Evolutionary conservation across 2,797 vertebrate genomes (phyloP).

Genomic region (Aphelocoma californica): DNA sequence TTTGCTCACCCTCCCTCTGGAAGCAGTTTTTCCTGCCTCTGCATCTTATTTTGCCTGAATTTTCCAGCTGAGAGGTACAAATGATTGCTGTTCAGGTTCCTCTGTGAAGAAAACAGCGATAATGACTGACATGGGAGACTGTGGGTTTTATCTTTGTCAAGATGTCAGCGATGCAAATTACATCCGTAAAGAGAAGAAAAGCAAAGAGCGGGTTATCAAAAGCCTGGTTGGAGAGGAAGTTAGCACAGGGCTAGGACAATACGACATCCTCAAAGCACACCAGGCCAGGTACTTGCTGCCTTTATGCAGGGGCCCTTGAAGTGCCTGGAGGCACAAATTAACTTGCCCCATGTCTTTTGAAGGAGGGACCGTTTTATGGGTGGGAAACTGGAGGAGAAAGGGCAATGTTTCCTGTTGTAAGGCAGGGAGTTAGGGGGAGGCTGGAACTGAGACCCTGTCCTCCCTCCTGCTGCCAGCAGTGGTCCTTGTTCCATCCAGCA

Average conservation of each 20-base stretch:
- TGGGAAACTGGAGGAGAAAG: slow-evolving; percentile 28
- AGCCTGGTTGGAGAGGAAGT: slow-evolving; percentile 56
- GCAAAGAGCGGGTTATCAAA: slow-evolving; percentile 24
- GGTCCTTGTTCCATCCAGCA: not conserved
- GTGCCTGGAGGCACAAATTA: slow-evolving; percentile 55
- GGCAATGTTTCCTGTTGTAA: not conserved
- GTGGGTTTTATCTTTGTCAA: slow-evolving; percentile 54
- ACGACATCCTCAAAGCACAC: not conserved
- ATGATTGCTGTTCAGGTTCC: slow-evolving; percentile 42
- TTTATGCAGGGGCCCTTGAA: slow-evolving; percentile 38
- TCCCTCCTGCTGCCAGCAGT: not conserved
- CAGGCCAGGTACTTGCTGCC: slow-evolving; percentile 53
- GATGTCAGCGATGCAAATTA: slow-evolving; percentile 58
- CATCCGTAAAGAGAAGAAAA: slow-evolving; percentile 38
- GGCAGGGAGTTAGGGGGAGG: not conserved
- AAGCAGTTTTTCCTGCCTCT: slow-evolving; percentile 29
- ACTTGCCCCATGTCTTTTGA: not conserved
- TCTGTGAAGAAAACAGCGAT: slow-evolving; percentile 32
- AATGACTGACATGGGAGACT: slow-evolving; percentile 47
- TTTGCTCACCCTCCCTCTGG: slow-evolving; percentile 1
- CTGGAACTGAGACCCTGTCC: not conserved
- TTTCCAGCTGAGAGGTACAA: slow-evolving; percentile 61
- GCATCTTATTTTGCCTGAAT: slow-evolving; percentile 23
- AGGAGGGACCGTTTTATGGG: not conserved
- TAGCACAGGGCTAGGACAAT: slow-evolving; percentile 27